Evolutionary conservation across 2,113 vertebrate species (phyloP), one percentile per base, ranked within the genome.

Genomic region (Panthera tigris): DNA sequence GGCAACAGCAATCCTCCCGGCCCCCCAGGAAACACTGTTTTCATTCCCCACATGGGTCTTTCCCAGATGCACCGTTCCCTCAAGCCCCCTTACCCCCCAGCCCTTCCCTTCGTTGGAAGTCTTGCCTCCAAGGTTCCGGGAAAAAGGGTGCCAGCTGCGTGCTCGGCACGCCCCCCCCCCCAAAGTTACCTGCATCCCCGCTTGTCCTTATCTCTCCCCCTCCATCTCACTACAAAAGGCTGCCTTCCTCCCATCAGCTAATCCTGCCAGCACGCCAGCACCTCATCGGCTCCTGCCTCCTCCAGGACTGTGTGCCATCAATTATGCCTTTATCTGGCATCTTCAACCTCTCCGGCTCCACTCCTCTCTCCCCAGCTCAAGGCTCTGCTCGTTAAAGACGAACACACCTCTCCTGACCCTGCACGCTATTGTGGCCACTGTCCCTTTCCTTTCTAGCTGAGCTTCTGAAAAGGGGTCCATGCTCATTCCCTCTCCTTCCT

Each of bases 181-280:
- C 86, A 27, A 13, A 61, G 79, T 55, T 68, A 52, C 55, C 66
- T 15, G 4, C 39, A 11, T 65, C 19, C 41, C 29, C 33, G 10
- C 48, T 41, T 55, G 9, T 7, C 48, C 86, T 80, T 16, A 1
- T 16, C 71, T 82, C 83, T 36, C 50, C 21, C 21, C 21, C 33
- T 39, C 81, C n/a, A 0, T n/a, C 74, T 85, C 66, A 1, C 12
- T 0, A 1, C 0, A 39, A 81, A 39, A 88, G 80, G 45, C 71
- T 71, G 89, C 19, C 57, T 31, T 69, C 80, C 57, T 45, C 41
- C 16, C 1, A 6, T 25, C 81, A 61, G 76, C 12, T 7, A 36
- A 11, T 36, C 19, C 63, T 12, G 23, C 73, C 2, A 0, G 18
- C 4, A 7, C 0, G 0, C 25, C 80, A 81, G 89, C 15, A 2